Evolutionary conservation across 2,113 vertebrate genomes (phyloP).

Genomic region (Mus pahari): DNA sequence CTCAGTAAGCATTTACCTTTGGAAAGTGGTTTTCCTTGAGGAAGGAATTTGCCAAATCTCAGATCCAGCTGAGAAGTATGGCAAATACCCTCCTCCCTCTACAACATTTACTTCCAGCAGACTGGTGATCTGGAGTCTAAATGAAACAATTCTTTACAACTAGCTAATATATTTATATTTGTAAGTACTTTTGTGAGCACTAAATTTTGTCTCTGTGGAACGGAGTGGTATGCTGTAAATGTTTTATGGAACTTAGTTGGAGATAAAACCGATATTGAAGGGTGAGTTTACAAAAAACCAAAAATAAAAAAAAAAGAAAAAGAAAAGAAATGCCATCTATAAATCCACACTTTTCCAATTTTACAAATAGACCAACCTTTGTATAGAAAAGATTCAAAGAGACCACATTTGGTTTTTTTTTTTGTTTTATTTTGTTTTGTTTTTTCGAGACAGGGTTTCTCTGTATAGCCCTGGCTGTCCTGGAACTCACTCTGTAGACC

Average conservation of each 20-base stretch:
- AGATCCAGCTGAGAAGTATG: constrained; percentile 70
- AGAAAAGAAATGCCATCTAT: not conserved
- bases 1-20: constrained; percentile 50
- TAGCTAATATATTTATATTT: constrained; percentile 32
- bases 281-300: not conserved
- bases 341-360: not conserved
- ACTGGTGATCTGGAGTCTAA: constrained; percentile 22
- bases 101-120: constrained; percentile 61
- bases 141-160: constrained; percentile 43
- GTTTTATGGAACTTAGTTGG: constrained; percentile 68
- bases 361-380: not conserved
- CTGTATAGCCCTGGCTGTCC: too few relatives aligned
- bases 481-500: too few relatives aligned
- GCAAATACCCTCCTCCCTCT: constrained; percentile 60
- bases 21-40: constrained; percentile 74
- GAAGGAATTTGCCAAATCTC: constrained; percentile 65
- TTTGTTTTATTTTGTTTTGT: too few relatives aligned
- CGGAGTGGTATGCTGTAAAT: constrained; percentile 49
- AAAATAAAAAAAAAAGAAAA: too few relatives aligned
- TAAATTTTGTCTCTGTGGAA: constrained; percentile 51
- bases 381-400: constrained; percentile 10
- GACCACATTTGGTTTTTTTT: too few relatives aligned
- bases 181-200: constrained; percentile 43
- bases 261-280: constrained; percentile 61
- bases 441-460: too few relatives aligned